Evolutionary conservation across 1,140 invertebrate genomes (phyloP), one percentile per base, ranked within the genome.

Genomic region (Mamestra configurata): DNA sequence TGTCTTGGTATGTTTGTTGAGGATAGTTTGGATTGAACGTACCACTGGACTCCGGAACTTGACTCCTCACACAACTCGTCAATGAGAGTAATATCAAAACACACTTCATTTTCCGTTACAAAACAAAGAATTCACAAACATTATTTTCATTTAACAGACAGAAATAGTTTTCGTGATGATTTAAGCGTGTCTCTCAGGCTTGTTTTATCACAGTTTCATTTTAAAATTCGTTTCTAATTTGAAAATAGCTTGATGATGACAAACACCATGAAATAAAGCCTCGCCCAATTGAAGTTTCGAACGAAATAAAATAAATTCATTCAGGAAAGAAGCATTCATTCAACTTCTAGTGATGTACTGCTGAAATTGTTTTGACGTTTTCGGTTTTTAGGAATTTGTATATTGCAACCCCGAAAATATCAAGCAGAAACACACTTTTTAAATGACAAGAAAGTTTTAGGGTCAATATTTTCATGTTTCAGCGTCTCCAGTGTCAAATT

Each of bases 11-110:
- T 73, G 85, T 85, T 20, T 87, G 86, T 53, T 88, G 88, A 35
- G 86, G 84, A 84, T 91, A 94, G 55, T 90, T 91, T 11, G 88
- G 88, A 83, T 92, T 93, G 72, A 82, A 94, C 22, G 82, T 84
- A 72, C 84, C 85, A 18, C 82, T 68, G 24, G 86, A 84, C 24
- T 94, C 92, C 49, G 86, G 79, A 40, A 81, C 77, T 84, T 95
- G 92, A 18, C 88, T 84, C 70, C 83, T 83, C 35, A 89, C 88
- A 82, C 82, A 86, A 79, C 80, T 86, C 57, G 86, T 81, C 70
- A 89, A 79, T 27, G 84, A 70, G 27, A 91, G 75, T 24, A 93
- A 13, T 73, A 92, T 53, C 70, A 89, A 85, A 35, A 80, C 75
- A 82, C 70, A 77, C 82, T 86, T 91, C 90, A 93, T 91, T 79